A percentile compares a stretch with the other conserved stretches of the same genome.
These are phyloP conservation scores for Bettongia penicillata DNA, from an alignment of 2,113 vertebrate genomes.

Conservation along the genomic window DNA sequence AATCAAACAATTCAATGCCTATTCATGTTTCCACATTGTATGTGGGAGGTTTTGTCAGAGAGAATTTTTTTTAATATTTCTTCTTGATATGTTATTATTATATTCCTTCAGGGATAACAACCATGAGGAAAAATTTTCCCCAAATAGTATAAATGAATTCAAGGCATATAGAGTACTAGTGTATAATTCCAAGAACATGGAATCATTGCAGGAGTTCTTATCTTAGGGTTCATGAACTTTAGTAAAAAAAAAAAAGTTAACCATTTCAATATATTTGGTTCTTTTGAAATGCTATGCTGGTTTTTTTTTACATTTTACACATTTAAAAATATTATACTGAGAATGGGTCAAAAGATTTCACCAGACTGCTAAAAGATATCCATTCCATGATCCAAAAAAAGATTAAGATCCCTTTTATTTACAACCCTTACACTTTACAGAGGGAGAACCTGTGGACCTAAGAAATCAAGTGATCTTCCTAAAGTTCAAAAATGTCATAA, in stretches of 20 bases:
- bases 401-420: neutral
- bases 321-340: too few species aligned
- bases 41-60: neutral
- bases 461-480: neutral
- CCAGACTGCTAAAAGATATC: too few species aligned
- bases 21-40: neutral
- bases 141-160: neutral
- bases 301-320: too few species aligned
- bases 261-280: too few species aligned
- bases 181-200: neutral
- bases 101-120: neutral
- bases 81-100: neutral
- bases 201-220: too few species aligned
- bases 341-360: too few species aligned
- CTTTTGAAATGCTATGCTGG: too few species aligned
- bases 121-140: neutral
- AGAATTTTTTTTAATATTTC: neutral
- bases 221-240: too few species aligned
- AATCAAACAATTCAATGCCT: neutral
- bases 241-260: too few species aligned
- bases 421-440: neutral
- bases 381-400: too few species aligned
- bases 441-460: neutral
- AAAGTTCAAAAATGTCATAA: neutral
- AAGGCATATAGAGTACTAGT: neutral